A percentile compares a stretch with the other conserved stretches of the same genome.
These are phyloP conservation scores for Clarias laeviceps DNA, from an alignment of 2,797 vertebrate species.

Conservation along the genomic window DNA sequence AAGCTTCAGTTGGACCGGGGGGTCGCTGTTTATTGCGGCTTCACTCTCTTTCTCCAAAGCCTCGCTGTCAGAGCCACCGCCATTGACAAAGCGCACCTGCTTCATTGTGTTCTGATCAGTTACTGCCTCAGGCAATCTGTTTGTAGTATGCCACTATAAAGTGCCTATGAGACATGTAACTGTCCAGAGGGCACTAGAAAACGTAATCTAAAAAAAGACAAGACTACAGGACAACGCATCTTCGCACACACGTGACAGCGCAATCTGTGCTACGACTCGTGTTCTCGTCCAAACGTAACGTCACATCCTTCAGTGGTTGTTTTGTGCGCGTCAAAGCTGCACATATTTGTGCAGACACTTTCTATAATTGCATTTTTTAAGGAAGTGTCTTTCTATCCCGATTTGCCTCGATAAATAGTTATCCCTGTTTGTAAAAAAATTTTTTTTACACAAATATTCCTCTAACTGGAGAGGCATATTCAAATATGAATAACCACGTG, in stretches of 20 bases:
- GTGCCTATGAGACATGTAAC: too few relatives aligned
- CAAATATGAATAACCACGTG: too few relatives aligned
- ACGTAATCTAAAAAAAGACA: too few relatives aligned
- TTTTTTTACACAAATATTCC: neutral
- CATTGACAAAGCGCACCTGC: slow-evolving; percentile 57
- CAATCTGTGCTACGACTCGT: neutral
- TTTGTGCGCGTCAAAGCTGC: neutral
- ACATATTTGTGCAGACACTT: neutral
- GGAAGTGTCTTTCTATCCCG: neutral
- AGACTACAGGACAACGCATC: neutral
- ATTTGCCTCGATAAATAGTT: neutral
- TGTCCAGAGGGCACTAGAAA: too few relatives aligned
- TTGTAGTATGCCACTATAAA: slow-evolving; percentile 63
- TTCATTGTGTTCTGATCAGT: slow-evolving; percentile 24
- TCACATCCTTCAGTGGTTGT: neutral
- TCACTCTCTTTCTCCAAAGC: neutral
- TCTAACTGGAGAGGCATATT: neutral
- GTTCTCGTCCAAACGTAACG: neutral
- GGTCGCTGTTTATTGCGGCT: slow-evolving; percentile 28
- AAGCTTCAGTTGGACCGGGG: slow-evolving; percentile 74
- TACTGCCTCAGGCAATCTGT: slow-evolving; percentile 47
- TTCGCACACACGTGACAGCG: neutral
- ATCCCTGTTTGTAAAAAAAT: neutral
- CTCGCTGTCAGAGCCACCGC: slow-evolving; percentile 48
- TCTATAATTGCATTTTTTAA: neutral